phyloP scores from a whole-genome alignment of 2,797 vertebrate genomes.

The Syncerus caffer region DNA sequence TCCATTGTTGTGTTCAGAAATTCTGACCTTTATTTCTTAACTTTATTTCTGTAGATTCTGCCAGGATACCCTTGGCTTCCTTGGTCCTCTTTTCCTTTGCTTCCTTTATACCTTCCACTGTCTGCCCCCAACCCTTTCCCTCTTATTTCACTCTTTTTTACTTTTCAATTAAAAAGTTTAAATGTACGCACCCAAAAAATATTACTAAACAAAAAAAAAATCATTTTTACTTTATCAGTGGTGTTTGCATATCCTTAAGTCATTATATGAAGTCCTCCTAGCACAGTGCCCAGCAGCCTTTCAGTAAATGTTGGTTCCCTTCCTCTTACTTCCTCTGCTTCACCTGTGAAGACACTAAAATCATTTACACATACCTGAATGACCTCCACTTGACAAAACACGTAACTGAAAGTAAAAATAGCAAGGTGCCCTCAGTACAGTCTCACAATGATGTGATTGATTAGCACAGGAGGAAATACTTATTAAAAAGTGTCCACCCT shows the following conservation, averaged over 20 bases:
- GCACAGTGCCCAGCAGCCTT: constrained; percentile 11
- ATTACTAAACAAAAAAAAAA: constrained; percentile 42
- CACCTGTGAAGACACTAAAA: background rate
- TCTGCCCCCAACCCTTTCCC: constrained; percentile 28
- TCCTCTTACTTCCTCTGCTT: background rate
- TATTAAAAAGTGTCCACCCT: background rate
- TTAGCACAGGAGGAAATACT: background rate
- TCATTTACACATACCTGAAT: background rate
- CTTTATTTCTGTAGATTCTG: constrained; percentile 65
- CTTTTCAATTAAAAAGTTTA: constrained; percentile 66
- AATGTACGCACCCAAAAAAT: constrained; percentile 56
- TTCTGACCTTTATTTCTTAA: constrained; percentile 57
- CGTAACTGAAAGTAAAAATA: background rate
- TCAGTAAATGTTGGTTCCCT: background rate
- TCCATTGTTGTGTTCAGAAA: constrained; percentile 67
- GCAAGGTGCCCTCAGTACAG: background rate
- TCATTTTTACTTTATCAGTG: constrained; percentile 21
- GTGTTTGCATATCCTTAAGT: background rate
- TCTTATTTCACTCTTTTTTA: constrained; percentile 66
- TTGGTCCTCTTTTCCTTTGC: constrained; percentile 56
- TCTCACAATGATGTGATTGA: background rate
- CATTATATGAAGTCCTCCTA: background rate
- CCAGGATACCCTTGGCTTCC: constrained; percentile 57
- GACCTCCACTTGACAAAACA: background rate
- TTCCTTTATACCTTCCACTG: constrained; percentile 56